Base-by-base conservation (phyloP, 2,113 vertebrate species). In the Syrrhaptes paradoxus region DNA sequence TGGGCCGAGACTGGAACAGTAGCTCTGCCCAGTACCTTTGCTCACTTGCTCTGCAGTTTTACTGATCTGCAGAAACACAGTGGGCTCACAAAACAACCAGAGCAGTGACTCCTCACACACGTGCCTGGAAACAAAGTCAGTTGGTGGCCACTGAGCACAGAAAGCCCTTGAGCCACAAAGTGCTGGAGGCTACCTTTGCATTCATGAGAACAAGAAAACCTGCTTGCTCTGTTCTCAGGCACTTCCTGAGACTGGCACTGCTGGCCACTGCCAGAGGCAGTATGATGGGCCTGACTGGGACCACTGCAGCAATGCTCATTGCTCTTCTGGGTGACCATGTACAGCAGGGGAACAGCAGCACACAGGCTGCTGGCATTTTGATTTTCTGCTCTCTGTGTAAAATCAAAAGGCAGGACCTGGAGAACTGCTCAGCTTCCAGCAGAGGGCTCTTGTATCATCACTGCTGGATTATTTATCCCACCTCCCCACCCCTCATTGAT, bases 271-370 rank as follows among this genome's bases (percentile, higher is more conserved):
- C 54, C 82, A 80, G 43, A 63, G 31, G 26, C 8, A 11, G 31
- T 8, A 6, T 49, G 34, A 4, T 59, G 36, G 80, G 52, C 58
- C 59, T 20, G 31, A n/a, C 52, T 62, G 29, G 32, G 20, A 5
- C 18, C 0, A 0, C 24, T 25, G 43, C 66, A 76, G 76, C 7
- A 7, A 10, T 9, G 62, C 18, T 67, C 1, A 0, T 21, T 38
- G n/a, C 11, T 77, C 51, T 81, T 45, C 57, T 46, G 61, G n/a
- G 21, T 54, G 71, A 28, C 8, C 0, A 1, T 13, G 49, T 51
- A 36, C 54, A 51, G 63, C 65, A 65, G 49, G 63, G 41, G 38
- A 84, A 43, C 32, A 52, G 65, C 74, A 85, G 28, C 41, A 59
- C 52, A 24, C 1, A 8, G 36, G 46, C n/a, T 67, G 14, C 13